These are phyloP conservation scores for Oncorhynchus gorbuscha DNA, from an alignment of 2,113 vertebrate species.

Conservation along the genomic window DNA sequence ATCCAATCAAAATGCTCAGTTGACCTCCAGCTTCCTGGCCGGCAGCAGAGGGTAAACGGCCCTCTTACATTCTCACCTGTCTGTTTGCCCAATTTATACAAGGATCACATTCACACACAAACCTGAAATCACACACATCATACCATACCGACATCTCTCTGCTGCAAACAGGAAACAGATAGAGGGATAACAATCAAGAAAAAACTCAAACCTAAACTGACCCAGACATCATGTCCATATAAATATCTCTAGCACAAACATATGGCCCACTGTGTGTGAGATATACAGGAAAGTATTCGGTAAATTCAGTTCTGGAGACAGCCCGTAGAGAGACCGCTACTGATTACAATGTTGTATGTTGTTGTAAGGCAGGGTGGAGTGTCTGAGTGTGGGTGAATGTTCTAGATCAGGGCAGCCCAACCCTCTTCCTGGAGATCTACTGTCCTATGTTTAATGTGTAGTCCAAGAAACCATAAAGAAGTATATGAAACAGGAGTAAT, in stretches of 20 bases:
- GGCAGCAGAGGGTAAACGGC: slow-evolving; percentile 37
- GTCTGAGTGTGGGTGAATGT: no score
- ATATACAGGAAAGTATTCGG: no score
- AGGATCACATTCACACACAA: not conserved
- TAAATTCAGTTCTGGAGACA: no score
- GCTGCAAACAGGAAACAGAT: not conserved
- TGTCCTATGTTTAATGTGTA: no score
- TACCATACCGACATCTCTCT: not conserved
- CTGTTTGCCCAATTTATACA: slow-evolving; percentile 25
- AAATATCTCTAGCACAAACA: not conserved
- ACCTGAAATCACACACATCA: not conserved
- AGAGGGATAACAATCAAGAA: not conserved
- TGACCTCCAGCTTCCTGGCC: slow-evolving; percentile 28
- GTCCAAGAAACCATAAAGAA: no score
- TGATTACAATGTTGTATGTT: not conserved
- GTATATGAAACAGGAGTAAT: no score
- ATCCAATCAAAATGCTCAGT: slow-evolving; percentile 24
- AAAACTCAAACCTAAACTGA: not conserved
- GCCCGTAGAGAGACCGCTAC: no score
- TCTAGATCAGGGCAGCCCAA: no score
- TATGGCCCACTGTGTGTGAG: not conserved
- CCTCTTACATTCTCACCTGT: slow-evolving; percentile 41
- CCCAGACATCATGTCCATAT: not conserved
- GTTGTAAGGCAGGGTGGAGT: not conserved
- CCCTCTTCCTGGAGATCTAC: no score